Evolutionary conservation across 1,140 invertebrate species (phyloP).

Genomic region (Bradysia coprophila): DNA sequence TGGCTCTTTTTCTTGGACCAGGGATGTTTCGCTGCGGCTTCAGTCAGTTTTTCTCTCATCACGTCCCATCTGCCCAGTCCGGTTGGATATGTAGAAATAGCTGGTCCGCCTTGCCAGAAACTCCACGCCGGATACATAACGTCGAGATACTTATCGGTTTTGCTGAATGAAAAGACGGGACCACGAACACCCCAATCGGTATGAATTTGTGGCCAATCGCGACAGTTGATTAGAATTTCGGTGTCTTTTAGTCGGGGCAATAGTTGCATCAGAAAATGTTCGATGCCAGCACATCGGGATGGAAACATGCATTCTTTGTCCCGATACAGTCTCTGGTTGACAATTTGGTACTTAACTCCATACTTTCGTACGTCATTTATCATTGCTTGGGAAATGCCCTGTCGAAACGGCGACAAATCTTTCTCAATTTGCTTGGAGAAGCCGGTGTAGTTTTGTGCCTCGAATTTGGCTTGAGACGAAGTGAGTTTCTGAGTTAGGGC

Average conservation of each 20-base stretch:
- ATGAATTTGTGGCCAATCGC: conserved; percentile 81
- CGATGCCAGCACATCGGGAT: conserved; percentile 72
- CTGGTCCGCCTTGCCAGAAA: conserved; percentile 95
- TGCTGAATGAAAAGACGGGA: conserved; percentile 91
- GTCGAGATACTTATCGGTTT: conserved; percentile 69
- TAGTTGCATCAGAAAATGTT: conserved; percentile 69
- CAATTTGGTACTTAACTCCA: conserved; percentile 55
- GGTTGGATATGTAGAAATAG: conserved; percentile 78
- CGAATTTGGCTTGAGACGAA: no score
- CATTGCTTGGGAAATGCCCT: conserved; percentile 42
- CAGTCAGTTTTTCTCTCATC: conserved; percentile 49
- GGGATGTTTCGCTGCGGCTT: conserved; percentile 41
- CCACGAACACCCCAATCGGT: conserved; percentile 31
- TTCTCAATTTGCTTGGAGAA: no score
- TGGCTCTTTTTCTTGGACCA: conserved; percentile 62
- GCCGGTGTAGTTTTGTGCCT: no score
- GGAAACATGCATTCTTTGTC: conserved; percentile 81
- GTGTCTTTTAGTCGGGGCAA: conserved; percentile 57
- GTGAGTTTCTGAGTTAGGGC: no score
- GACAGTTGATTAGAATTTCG: conserved; percentile 76
- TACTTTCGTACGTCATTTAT: conserved; percentile 40
- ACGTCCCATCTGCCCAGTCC: conserved; percentile 88
- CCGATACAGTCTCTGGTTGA: conserved; percentile 55
- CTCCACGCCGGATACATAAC: conserved; percentile 95
- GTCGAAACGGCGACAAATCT: conserved; percentile 49